These are phyloP conservation scores for Athalia rosae DNA, from an alignment of 2,888 invertebrate genomes.

Conservation along the genomic window DNA sequence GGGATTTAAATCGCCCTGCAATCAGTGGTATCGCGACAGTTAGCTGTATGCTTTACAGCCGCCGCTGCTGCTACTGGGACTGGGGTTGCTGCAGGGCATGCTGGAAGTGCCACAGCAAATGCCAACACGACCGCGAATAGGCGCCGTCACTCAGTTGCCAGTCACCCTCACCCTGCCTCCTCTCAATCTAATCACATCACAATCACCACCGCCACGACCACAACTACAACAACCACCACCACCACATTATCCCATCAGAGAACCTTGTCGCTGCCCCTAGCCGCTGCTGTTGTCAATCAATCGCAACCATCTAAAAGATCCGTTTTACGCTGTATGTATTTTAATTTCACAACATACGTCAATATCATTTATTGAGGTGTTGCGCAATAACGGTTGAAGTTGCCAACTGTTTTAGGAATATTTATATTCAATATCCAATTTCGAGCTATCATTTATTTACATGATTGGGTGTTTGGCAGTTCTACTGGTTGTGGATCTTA, in stretches of 20 bases:
- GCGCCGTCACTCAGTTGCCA: slow-evolving; percentile 72
- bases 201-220: slow-evolving; percentile 61
- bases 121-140: slow-evolving; percentile 67
- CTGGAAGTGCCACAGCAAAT: slow-evolving; percentile 61
- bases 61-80: slow-evolving; percentile 66
- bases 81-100: slow-evolving; percentile 48
- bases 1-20: slow-evolving; percentile 3
- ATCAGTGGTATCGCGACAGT: slow-evolving; percentile 42
- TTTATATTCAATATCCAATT: slow-evolving; percentile 12
- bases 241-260: slow-evolving; percentile 78
- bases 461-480: slow-evolving; percentile 41
- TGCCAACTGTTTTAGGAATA: slow-evolving; percentile 29
- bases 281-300: slow-evolving; percentile 75
- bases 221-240: slow-evolving; percentile 60
- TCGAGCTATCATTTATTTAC: slow-evolving; percentile 17
- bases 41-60: slow-evolving; percentile 69
- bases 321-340: slow-evolving; percentile 73
- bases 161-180: slow-evolving; percentile 71
- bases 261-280: slow-evolving; percentile 82
- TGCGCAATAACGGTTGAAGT: slow-evolving; percentile 21
- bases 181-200: slow-evolving; percentile 69
- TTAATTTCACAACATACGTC: slow-evolving; percentile 57
- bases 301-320: slow-evolving; percentile 73
- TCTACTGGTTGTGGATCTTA: slow-evolving; percentile 2
- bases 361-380: slow-evolving; percentile 22